These are phyloP conservation scores for Drosophila macrospina DNA, from an alignment of 2,888 invertebrate genomes.

Conservation along the genomic window DNA sequence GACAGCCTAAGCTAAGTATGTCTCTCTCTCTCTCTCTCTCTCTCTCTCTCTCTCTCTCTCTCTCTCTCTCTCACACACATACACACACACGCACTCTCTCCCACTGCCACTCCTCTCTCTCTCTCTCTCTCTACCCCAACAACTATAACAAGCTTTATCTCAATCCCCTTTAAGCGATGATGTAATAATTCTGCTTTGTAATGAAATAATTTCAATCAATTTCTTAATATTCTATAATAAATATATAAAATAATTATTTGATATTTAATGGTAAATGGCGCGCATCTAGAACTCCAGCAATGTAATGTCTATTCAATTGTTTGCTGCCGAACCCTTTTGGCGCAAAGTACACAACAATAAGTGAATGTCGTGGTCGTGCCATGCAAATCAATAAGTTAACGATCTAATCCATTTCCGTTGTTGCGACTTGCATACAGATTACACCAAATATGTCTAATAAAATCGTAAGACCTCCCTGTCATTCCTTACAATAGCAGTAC, in stretches of 20 bases:
- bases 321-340: slow-evolving; percentile 26
- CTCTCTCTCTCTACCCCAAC: no score
- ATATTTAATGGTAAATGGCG: slow-evolving; percentile 1
- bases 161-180: not conserved
- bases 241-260: slow-evolving; percentile 1
- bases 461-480: not conserved
- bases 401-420: slow-evolving; percentile 61
- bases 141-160: not conserved
- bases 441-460: slow-evolving; percentile 49
- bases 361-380: slow-evolving; percentile 29
- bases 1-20: not conserved
- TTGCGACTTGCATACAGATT: slow-evolving; percentile 61
- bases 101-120: no score
- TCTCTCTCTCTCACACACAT: no score
- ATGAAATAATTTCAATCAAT: slow-evolving; percentile 2
- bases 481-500: not conserved
- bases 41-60: no score
- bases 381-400: slow-evolving; percentile 64
- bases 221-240: not conserved
- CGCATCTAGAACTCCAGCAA: not conserved
- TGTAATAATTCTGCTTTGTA: not conserved
- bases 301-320: slow-evolving; percentile 10
- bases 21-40: not conserved
- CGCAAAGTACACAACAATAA: slow-evolving; percentile 15
- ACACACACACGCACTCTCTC: no score